Evolutionary conservation across 1,140 invertebrate genomes (phyloP).

Genomic region (Drosophila persimilis): DNA sequence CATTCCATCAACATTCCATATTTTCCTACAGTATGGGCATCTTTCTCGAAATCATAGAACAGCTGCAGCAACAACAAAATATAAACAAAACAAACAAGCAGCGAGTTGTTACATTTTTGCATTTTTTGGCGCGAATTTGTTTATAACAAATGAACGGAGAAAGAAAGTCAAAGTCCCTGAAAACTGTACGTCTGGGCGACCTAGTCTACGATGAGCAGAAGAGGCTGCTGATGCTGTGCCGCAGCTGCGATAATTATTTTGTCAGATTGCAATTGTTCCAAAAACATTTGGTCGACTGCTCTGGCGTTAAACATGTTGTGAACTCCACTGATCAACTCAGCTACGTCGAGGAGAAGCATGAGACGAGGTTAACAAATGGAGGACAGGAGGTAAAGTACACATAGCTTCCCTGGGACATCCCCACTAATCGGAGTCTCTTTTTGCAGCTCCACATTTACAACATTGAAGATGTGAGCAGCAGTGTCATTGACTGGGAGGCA

Average conservation of each 20-base stretch:
- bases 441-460: constrained; percentile 60
- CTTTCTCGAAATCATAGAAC: too few relatives aligned
- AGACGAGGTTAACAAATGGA: constrained; percentile 37
- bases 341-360: constrained; percentile 51
- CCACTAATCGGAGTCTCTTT: not conserved
- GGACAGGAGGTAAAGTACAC: constrained; percentile 47
- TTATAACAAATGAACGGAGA: constrained; percentile 56
- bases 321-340: constrained; percentile 31
- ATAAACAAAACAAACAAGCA: constrained; percentile 3
- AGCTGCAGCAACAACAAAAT: too few relatives aligned
- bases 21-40: too few relatives aligned
- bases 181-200: constrained; percentile 56
- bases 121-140: constrained; percentile 31
- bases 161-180: constrained; percentile 41
- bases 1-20: too few relatives aligned
- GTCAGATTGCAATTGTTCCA: constrained; percentile 43
- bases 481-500: constrained; percentile 57
- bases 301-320: constrained; percentile 47
- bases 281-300: constrained; percentile 42
- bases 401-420: too few relatives aligned
- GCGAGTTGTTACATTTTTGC: not conserved
- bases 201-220: constrained; percentile 61
- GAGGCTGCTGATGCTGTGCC: constrained; percentile 54
- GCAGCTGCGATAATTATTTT: constrained; percentile 53
- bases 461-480: constrained; percentile 37